Conservation (phyloP, 2,113 vertebrate genomes). For the Peromyscus maniculatus region DNA sequence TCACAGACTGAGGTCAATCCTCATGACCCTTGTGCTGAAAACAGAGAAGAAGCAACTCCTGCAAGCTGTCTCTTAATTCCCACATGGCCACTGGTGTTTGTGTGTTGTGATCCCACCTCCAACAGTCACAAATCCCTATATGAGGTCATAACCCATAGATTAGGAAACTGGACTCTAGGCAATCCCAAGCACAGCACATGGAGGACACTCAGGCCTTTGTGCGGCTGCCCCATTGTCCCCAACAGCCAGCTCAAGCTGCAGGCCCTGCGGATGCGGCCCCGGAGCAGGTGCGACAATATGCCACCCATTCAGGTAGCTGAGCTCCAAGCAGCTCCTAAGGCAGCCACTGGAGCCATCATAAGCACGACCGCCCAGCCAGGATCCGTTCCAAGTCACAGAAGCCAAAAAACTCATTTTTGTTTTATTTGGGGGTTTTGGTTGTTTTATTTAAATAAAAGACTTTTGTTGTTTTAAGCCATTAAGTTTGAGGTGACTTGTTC, state of each 20-base stretch:
- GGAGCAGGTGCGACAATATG: not conserved
- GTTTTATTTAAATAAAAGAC: not conserved
- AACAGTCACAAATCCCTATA: not conserved
- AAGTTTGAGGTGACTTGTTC: constrained; percentile 13
- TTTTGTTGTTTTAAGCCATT: constrained; percentile 29
- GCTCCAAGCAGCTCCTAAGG: not conserved
- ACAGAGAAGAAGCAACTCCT: not conserved
- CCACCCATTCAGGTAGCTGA: not conserved
- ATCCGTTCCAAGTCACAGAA: not conserved
- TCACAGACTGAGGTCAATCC: not conserved
- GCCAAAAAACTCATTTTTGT: not conserved
- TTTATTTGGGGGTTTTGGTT: not conserved
- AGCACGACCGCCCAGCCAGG: not conserved
- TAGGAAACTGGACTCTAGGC: not conserved
- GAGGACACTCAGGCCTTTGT: not conserved
- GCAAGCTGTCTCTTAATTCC: not conserved
- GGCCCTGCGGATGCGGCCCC: not conserved
- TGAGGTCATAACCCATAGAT: not conserved
- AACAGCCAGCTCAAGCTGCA: not conserved
- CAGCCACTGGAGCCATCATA: not conserved
- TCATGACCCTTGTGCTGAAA: not conserved
- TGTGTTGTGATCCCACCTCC: not conserved
- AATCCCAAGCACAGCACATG: not conserved
- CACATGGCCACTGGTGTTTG: not conserved
- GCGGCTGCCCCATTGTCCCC: not conserved